Percentiles rank a stretch among this genome's conserved stretches.
These are phyloP conservation scores for Pyrocoelia pectoralis DNA, from an alignment of 2,888 invertebrate species.

Conservation along the genomic window DNA sequence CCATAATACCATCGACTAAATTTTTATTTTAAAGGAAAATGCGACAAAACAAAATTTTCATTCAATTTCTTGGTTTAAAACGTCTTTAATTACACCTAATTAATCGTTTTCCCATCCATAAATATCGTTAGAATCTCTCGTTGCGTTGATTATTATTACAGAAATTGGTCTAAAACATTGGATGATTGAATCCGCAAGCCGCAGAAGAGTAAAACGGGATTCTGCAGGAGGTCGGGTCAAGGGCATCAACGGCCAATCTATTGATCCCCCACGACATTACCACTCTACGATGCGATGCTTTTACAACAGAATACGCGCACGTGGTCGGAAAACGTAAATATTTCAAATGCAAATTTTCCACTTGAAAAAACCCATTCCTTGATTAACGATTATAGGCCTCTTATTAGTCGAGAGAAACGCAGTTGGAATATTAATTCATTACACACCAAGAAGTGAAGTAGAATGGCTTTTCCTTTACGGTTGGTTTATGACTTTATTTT, in stretches of 20 bases:
- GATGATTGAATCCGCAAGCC: neutral
- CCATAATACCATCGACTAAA: too few species aligned
- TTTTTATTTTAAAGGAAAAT: too few species aligned
- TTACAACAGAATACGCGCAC: constrained; percentile 40
- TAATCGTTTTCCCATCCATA: too few species aligned
- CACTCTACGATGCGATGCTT: constrained; percentile 31
- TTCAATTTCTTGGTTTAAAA: too few species aligned
- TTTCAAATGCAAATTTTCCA: constrained; percentile 3
- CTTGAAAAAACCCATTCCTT: neutral
- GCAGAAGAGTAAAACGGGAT: constrained; percentile 37
- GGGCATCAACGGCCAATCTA: constrained; percentile 55
- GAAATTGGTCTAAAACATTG: neutral
- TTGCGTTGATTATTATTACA: too few species aligned
- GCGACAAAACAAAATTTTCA: too few species aligned
- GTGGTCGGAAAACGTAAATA: constrained; percentile 43
- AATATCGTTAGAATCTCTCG: too few species aligned
- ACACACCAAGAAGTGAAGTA: neutral
- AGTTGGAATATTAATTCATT: neutral
- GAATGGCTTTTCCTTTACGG: neutral
- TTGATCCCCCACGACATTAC: constrained; percentile 53
- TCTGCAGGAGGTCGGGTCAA: constrained; percentile 58
- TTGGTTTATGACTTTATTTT: too few species aligned
- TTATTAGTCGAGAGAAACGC: neutral
- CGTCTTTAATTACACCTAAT: too few species aligned
- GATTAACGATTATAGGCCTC: neutral